Evolutionary conservation across 2,888 invertebrate genomes (phyloP), one percentile per base, ranked within the genome.

Genomic region (Chromoteleia sp.): DNA sequence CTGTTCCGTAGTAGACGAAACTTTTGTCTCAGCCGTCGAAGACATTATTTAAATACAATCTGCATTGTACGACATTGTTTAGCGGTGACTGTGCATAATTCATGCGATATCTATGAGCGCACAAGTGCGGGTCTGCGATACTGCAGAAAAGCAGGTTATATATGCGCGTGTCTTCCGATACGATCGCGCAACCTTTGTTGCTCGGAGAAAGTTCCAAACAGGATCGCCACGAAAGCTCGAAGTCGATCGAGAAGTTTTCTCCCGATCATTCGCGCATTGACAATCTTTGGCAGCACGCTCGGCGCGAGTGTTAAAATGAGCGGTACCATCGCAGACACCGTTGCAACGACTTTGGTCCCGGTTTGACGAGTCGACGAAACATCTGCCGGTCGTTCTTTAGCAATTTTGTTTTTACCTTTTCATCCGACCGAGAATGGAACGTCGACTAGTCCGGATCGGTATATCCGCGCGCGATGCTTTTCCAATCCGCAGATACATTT

Each of bases 201-300:
- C 77, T 68, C 70, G 74, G 81, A 77, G 81, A 82, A 82, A 82
- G 81, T 82, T 63, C 45, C 81, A 58, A 78, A 82, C 77, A 78
- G 81, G 81, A 81, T 77, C 73, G 74, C 74, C 77, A 82, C 54
- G 81, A 82, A 77, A 82, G 77, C 77, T 81, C 77, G 43, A 63
- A 71, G 50, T 71, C 52, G 76, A 76, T 77, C 73, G 81, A 61
- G 71, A 77, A 75, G 67, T 77, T 81, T 81, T 76, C 81, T 77
- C 81, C 48, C 39, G 48, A 30, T 58, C 15, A 45, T 61, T 61
- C 14, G 65, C 74, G 52, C 39, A 29, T 41, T 41, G 45, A 61
- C 76, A 61, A 68, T 68, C 59, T 39, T 61, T 21, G 54, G 15
- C 52, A 21, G 41, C 45, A 10, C 25, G 45, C 33, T 30, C 30